Percentiles rank a stretch among this genome's conserved stretches.
Conservation (phyloP, 2,113 vertebrate genomes). For the Malurus cyaneus region DNA sequence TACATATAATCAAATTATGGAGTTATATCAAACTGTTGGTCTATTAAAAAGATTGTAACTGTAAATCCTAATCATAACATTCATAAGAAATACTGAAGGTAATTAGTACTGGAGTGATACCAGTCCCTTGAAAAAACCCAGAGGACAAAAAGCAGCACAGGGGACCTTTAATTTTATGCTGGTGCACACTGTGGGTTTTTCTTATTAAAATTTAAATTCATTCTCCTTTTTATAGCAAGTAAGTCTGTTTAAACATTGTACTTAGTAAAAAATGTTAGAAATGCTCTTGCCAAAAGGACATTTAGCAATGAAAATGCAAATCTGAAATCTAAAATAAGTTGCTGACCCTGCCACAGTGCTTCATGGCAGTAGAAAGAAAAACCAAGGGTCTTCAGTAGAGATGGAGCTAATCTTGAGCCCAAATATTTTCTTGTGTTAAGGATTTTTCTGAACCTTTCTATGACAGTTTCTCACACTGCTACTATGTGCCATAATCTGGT, state of each 20-base stretch:
- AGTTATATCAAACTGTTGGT: neutral
- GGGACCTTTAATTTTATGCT: slow-evolving; percentile 10
- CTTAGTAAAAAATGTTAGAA: neutral
- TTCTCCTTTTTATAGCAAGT: slow-evolving; percentile 9
- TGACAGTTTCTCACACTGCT: neutral
- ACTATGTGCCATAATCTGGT: neutral
- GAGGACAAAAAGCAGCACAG: neutral
- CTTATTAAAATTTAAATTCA: slow-evolving; percentile 28
- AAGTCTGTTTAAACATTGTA: neutral
- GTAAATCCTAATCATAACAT: neutral
- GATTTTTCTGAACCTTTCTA: neutral
- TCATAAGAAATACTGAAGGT: neutral
- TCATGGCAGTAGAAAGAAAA: neutral
- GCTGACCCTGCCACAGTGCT: neutral
- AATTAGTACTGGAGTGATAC: neutral
- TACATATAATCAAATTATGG: neutral
- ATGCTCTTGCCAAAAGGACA: neutral
- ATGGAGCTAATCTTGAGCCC: neutral
- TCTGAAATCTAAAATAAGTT: neutral
- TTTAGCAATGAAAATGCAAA: neutral
- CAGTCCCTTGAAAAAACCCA: neutral
- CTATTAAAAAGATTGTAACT: neutral
- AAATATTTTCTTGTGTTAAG: neutral
- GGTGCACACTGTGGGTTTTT: neutral
- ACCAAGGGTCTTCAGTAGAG: neutral